These are phyloP conservation scores for Desmodus rotundus DNA, from an alignment of 2,113 vertebrate species.

Conservation along the genomic window DNA sequence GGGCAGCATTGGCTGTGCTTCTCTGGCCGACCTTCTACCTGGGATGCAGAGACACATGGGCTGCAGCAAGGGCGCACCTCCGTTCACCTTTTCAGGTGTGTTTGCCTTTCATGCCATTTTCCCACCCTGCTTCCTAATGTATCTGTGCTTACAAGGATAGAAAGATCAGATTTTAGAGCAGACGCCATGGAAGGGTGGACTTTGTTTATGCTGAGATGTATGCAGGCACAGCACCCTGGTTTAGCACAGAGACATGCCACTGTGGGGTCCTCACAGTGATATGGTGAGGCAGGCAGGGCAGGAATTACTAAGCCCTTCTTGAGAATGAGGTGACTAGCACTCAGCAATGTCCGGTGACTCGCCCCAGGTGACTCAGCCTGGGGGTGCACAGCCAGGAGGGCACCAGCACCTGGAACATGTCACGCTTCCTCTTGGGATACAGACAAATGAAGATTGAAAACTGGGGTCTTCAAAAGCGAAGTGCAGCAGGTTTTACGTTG, in stretches of 20 bases:
- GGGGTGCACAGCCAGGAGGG: not conserved
- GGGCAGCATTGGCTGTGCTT: not conserved
- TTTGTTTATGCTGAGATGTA: not conserved
- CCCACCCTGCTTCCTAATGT: not conserved
- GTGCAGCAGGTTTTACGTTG: not conserved
- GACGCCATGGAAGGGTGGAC: not conserved
- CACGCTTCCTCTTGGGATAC: not conserved
- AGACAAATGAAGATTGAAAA: not conserved
- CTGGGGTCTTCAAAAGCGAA: not conserved
- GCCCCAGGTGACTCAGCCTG: not conserved
- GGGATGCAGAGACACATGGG: not conserved
- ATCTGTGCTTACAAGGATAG: not conserved
- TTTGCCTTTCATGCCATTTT: not conserved
- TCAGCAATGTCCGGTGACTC: not conserved
- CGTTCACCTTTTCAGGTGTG: not conserved
- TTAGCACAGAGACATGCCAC: not conserved
- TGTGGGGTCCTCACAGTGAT: not conserved
- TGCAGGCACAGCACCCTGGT: rapidly evolving
- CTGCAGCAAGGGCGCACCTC: not conserved
- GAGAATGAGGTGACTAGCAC: not conserved
- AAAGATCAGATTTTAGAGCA: not conserved
- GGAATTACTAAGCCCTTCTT: not conserved
- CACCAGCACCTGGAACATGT: not conserved
- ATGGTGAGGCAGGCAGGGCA: not conserved
- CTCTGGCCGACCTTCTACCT: not conserved